Percentiles rank a stretch among this genome's conserved stretches.
Evolutionary conservation across 2,797 vertebrate species (phyloP).

Genomic region (Octomys mimax): DNA sequence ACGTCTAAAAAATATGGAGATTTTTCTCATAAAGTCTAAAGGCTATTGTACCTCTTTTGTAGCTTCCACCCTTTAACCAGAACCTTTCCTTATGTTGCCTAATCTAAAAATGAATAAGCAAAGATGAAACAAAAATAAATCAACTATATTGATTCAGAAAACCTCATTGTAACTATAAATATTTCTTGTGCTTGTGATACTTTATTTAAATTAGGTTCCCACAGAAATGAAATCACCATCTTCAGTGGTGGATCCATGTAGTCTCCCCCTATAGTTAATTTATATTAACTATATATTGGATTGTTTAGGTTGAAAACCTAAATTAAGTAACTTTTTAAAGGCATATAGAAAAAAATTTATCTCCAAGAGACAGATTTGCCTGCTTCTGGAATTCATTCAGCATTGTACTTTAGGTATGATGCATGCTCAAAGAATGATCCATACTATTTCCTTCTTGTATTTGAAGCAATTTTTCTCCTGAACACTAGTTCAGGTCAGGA

Average conservation of each 20-base stretch:
- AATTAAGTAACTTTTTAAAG: not conserved
- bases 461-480: not conserved
- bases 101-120: constrained; percentile 17
- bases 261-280: not conserved
- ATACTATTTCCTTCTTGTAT: not conserved
- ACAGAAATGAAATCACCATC: constrained; percentile 13
- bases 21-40: not conserved
- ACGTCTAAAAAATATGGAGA: not conserved
- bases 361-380: not conserved
- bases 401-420: not conserved
- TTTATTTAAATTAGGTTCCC: not conserved
- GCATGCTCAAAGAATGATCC: not conserved
- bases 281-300: not conserved
- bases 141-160: not conserved
- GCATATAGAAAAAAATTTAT: not conserved
- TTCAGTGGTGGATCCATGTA: not conserved
- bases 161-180: not conserved
- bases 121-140: not conserved
- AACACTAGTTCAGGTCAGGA: not conserved
- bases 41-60: not conserved
- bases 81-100: not conserved
- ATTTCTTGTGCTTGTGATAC: not conserved
- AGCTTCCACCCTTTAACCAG: not conserved
- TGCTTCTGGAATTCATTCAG: not conserved
- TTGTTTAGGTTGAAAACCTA: constrained; percentile 25